phyloP scores from a whole-genome alignment of 2,888 invertebrate species.

The Fragum whitleyi region DNA sequence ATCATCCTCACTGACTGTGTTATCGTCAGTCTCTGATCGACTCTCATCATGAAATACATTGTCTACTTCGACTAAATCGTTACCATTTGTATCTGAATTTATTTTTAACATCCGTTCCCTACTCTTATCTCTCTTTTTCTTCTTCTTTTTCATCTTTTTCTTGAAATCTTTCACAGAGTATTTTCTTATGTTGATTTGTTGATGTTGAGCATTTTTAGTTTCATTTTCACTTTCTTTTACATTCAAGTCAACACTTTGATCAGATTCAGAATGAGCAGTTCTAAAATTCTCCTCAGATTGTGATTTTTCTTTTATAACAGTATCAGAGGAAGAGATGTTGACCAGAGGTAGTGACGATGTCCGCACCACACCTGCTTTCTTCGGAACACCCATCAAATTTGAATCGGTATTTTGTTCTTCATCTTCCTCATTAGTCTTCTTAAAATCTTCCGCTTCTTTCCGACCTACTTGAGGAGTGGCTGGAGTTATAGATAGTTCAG shows the following conservation, averaged over 20 bases:
- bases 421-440: constrained; percentile 1
- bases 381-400: not conserved
- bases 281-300: constrained; percentile 37
- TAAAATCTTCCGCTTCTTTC: not conserved
- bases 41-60: constrained; percentile 50
- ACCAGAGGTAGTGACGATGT: constrained; percentile 55
- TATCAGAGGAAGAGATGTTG: constrained; percentile 5
- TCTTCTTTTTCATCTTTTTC: constrained; percentile 60
- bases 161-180: constrained; percentile 66
- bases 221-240: constrained; percentile 43
- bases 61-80: constrained; percentile 27
- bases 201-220: constrained; percentile 37
- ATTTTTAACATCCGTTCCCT: not conserved
- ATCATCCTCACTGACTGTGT: constrained; percentile 51
- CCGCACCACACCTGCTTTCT: constrained; percentile 34
- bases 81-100: constrained; percentile 16
- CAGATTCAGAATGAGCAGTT: constrained; percentile 30
- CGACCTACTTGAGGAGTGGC: constrained; percentile 31
- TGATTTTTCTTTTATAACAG: constrained; percentile 4
- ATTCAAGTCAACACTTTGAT: constrained; percentile 30
- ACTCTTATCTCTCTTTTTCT: constrained; percentile 41
- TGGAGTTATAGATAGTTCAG: constrained; percentile 25
- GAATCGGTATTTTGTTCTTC: not conserved
- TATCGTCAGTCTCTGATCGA: constrained; percentile 53
- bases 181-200: constrained; percentile 32